Percentiles rank a stretch among this genome's conserved stretches.
Conservation (phyloP, 2,113 vertebrate species). For the Grammomys dolichurus region DNA sequence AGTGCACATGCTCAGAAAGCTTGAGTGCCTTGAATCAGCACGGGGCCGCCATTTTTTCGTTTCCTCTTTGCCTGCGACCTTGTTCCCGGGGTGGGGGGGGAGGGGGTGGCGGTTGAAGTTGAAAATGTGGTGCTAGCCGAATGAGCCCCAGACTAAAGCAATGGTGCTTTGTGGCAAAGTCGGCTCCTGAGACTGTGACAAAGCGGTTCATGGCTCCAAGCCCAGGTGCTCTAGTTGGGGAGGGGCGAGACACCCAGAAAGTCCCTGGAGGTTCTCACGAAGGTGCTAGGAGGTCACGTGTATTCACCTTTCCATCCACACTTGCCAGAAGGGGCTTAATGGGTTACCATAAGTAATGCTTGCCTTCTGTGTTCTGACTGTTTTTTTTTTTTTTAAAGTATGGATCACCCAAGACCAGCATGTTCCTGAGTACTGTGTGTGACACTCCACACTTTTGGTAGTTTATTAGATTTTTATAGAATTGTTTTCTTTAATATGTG, state of each 20-base stretch:
- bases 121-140: slow-evolving; percentile 61
- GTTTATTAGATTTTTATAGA: slow-evolving; percentile 75
- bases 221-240: neutral
- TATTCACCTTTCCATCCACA: slow-evolving; percentile 76
- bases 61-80: neutral
- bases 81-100: neutral
- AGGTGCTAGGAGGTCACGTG: slow-evolving; percentile 23
- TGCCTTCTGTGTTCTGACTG: slow-evolving; percentile 82
- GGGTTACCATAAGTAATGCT: slow-evolving; percentile 71
- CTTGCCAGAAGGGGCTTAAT: slow-evolving; percentile 63
- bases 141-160: neutral
- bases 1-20: neutral
- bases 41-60: neutral
- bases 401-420: slow-evolving; percentile 70
- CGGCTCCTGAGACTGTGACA: neutral
- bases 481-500: slow-evolving; percentile 78
- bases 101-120: fast-evolving
- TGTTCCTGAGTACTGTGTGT: slow-evolving; percentile 81
- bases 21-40: neutral
- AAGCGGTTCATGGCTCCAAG: too few species aligned
- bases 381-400: slow-evolving; percentile 74
- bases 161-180: neutral
- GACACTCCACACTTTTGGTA: slow-evolving; percentile 74
- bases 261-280: neutral
- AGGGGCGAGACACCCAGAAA: neutral